A percentile compares a stretch with the other conserved stretches of the same genome.
Conservation (phyloP, 1,140 invertebrate species). For the Amyelois transitella region DNA sequence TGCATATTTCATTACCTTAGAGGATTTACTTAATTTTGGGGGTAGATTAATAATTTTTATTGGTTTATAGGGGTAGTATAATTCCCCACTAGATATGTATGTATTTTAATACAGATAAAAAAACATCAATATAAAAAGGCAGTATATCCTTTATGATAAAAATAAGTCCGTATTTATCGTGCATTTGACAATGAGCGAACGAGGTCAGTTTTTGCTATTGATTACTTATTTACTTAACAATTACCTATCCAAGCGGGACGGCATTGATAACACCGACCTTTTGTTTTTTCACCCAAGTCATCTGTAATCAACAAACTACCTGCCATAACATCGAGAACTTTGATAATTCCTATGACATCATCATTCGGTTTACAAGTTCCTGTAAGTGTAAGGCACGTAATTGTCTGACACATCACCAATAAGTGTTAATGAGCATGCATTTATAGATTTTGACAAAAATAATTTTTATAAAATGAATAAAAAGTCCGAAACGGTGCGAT, state of each 20-base stretch:
- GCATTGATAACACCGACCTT: conserved; percentile 57
- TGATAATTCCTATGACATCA: background rate
- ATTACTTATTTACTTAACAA: conserved; percentile 54
- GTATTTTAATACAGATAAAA: too few species aligned
- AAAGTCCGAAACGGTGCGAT: background rate
- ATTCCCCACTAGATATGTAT: too few species aligned
- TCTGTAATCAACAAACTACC: background rate
- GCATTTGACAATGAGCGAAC: conserved; percentile 49
- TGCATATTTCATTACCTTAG: too few species aligned
- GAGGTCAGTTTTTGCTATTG: conserved; percentile 55
- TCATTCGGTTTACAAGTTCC: background rate
- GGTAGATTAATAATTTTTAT: too few species aligned
- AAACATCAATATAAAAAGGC: too few species aligned
- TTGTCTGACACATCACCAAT: background rate
- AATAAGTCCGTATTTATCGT: background rate
- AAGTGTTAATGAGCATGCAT: background rate
- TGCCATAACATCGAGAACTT: background rate
- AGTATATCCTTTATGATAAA: too few species aligned
- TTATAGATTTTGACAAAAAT: background rate
- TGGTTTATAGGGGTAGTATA: too few species aligned
- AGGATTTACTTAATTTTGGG: too few species aligned
- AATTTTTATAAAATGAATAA: background rate
- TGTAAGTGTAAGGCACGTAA: background rate
- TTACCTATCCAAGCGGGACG: conserved; percentile 53
- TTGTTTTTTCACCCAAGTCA: conserved; percentile 21